Percentiles rank a stretch among this genome's conserved stretches.
These are phyloP conservation scores for Arion vulgaris DNA, from an alignment of 1,140 invertebrate genomes.

Conservation along the genomic window DNA sequence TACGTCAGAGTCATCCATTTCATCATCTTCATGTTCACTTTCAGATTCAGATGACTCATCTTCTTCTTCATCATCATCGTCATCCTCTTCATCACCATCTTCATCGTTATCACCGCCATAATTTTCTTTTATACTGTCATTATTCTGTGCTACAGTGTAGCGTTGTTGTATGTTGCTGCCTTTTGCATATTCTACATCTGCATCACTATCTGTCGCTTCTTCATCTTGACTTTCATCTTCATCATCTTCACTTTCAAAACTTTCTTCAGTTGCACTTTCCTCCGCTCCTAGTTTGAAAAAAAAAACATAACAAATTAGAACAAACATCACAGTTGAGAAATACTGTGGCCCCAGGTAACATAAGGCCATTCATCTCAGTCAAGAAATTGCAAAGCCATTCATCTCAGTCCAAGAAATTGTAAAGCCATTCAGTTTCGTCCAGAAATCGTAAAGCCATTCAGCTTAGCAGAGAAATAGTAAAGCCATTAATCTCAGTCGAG, in stretches of 20 bases:
- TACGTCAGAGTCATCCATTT: not conserved
- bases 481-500: too few relatives aligned
- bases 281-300: not conserved
- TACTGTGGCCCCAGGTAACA: not conserved
- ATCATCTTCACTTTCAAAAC: not conserved
- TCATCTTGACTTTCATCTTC: not conserved
- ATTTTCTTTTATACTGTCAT: not conserved
- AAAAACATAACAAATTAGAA: too few relatives aligned
- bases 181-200: not conserved
- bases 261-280: not conserved
- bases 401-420: too few relatives aligned
- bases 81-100: too few relatives aligned
- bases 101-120: too few relatives aligned
- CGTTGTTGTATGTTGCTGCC: not conserved
- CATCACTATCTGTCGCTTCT: not conserved
- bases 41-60: not conserved
- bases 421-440: too few relatives aligned
- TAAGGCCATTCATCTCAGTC: too few relatives aligned
- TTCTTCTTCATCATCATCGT: slow-evolving; percentile 1
- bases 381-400: too few relatives aligned
- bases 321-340: not conserved
- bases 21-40: slow-evolving; percentile 18
- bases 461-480: too few relatives aligned
- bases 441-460: too few relatives aligned
- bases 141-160: not conserved